These are phyloP conservation scores for Stenodera caucasica DNA, from an alignment of 2,888 invertebrate species.

Conservation along the genomic window DNA sequence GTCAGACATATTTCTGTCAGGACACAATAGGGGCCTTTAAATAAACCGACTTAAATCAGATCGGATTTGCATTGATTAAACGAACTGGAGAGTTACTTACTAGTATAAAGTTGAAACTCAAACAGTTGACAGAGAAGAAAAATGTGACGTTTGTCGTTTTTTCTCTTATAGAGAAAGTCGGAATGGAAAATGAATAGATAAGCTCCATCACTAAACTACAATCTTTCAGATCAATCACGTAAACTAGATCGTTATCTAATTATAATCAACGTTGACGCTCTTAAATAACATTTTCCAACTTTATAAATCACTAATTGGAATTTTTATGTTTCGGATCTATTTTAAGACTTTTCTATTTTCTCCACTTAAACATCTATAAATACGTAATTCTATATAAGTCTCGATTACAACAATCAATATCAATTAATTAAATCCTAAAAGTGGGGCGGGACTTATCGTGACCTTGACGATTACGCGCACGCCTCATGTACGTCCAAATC, in stretches of 20 bases:
- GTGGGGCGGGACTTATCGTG: no score
- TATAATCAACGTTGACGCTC: not conserved
- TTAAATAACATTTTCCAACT: not conserved
- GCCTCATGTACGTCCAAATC: no score
- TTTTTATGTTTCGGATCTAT: not conserved
- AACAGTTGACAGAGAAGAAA: conserved; percentile 14
- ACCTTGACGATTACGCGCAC: no score
- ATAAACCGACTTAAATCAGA: conserved; percentile 32
- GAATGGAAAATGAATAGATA: not conserved
- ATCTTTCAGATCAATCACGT: not conserved
- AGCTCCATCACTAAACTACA: not conserved
- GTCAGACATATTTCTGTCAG: conserved; percentile 28
- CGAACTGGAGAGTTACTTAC: conserved; percentile 13
- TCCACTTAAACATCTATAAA: not conserved
- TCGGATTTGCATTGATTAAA: conserved; percentile 36
- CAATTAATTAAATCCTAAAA: no score
- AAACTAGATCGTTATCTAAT: conserved; percentile 3
- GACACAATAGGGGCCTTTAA: conserved; percentile 32
- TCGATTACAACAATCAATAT: no score
- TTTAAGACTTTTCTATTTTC: not conserved
- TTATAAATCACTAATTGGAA: conserved; percentile 7
- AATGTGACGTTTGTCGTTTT: conserved; percentile 16
- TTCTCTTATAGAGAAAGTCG: not conserved
- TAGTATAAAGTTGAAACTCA: conserved; percentile 20
- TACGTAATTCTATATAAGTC: not conserved